Base-by-base conservation (phyloP, 2,113 vertebrate genomes). In the Rallus limicola region DNA sequence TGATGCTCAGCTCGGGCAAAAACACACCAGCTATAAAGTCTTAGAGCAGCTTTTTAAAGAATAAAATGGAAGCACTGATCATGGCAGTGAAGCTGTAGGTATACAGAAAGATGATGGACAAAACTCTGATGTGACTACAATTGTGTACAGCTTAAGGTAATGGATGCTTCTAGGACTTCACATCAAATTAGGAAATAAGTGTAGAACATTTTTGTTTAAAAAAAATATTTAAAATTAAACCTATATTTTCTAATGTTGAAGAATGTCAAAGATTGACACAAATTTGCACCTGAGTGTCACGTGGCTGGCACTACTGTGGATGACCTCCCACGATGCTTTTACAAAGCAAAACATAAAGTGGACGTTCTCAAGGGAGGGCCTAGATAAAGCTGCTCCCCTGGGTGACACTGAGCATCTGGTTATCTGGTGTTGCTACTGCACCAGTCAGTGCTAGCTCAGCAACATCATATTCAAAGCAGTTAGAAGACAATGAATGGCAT, bases 391-490 rank as follows among this genome's bases (percentile, higher is more conserved):
- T 64, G 2, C 53, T 82, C 77, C 64, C 13, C 0, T 0, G 24
- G 44, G 48, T 38, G 58, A 46, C 63, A 38, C 0, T 11, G 62
- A 69, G 50, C 2, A 0, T 15, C 40, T 31, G 48, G 65, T 4
- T 63, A 29, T 38, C 60, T 7, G 10, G 44, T 2, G 0, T 23
- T 59, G 75, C 67, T 64, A 1, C 34, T 40, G 33, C 68, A 63
- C 62, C 34, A 11, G 40, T n/a, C 55, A 11, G 15, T 21, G 58
- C 68, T 48, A 12, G 24, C 46, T 93, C 59, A 77, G 52, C 52
- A 65, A 26, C 5, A 1, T 2, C 1, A 18, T 8, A 23, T 4
- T 55, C 64, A 29, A 25, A 78, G 60, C n/a, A 4, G 25, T 44
- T 44, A 25, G 70, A 69, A 91, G 59, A 20, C 56, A 64, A 40